A percentile compares a stretch with the other conserved stretches of the same genome.
Conservation (phyloP, 2,888 invertebrate genomes). For the Caenorhabditis doughertyi region DNA sequence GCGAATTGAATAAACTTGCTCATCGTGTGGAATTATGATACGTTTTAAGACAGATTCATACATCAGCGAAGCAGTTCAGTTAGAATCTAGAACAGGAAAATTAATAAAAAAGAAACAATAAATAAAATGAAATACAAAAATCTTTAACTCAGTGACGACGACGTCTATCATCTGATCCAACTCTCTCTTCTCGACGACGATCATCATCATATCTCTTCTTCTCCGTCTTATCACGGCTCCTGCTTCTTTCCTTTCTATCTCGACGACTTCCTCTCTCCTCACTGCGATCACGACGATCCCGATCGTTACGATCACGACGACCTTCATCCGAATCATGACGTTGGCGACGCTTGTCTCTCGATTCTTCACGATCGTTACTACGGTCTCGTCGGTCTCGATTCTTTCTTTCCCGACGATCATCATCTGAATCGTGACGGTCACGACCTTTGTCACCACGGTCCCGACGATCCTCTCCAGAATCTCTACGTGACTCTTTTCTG, state of each 20-base stretch:
- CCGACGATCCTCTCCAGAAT: conserved; percentile 4
- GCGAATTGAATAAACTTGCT: conserved; percentile 57
- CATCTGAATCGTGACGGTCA: not conserved
- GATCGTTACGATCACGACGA: conserved; percentile 43
- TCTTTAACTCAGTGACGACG: conserved; percentile 31
- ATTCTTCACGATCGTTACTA: conserved; percentile 4
- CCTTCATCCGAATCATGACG: conserved; percentile 26
- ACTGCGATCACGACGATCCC: conserved; percentile 19
- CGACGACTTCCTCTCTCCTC: conserved; percentile 7
- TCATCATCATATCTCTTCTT: conserved; percentile 31
- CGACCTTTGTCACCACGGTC: not conserved
- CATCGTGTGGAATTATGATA: conserved; percentile 26
- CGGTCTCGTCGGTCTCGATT: conserved; percentile 15
- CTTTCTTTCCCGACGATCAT: conserved; percentile 5
- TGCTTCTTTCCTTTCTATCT: conserved; percentile 22
- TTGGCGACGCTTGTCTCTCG: conserved; percentile 32
- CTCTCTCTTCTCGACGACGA: conserved; percentile 25
- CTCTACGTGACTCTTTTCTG: not conserved
- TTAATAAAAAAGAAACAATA: conserved; percentile 17
- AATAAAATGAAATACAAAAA: conserved; percentile 5
- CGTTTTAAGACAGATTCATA: conserved; percentile 4
- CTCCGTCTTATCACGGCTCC: conserved; percentile 39
- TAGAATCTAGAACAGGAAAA: not conserved
- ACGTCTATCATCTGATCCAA: conserved; percentile 38
- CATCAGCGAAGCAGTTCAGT: conserved; percentile 1